phyloP scores from a whole-genome alignment of 2,797 vertebrate genomes.

The Heliangelus exortis region DNA sequence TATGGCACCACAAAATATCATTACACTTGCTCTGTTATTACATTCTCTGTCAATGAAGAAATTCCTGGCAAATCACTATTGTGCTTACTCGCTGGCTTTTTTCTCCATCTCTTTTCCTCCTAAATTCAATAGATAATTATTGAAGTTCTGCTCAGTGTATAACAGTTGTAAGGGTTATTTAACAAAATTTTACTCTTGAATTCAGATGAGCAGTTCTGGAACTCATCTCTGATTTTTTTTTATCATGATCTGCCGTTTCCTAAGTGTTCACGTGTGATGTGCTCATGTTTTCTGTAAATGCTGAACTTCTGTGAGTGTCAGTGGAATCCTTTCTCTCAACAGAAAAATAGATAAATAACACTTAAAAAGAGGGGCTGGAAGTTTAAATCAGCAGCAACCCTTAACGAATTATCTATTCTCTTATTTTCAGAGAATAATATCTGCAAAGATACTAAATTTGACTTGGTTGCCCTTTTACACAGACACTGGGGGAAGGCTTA shows the following conservation, averaged over 20 bases:
- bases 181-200: conserved; percentile 11
- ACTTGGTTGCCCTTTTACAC: neutral
- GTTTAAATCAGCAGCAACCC: neutral
- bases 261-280: conserved; percentile 2
- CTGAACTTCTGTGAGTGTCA: neutral
- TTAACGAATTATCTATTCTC: neutral
- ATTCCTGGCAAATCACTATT: neutral
- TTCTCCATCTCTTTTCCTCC: neutral
- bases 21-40: neutral
- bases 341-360: neutral
- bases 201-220: conserved; percentile 27
- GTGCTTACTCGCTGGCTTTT: neutral
- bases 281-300: conserved; percentile 31
- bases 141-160: conserved; percentile 23
- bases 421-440: neutral
- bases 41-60: neutral
- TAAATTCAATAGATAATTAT: conserved; percentile 16
- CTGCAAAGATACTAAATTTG: neutral
- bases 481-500: neutral
- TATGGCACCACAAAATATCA: neutral
- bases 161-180: conserved; percentile 54
- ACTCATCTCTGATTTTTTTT: conserved; percentile 18
- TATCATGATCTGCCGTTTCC: conserved; percentile 7
- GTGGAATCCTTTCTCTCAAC: neutral
- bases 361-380: neutral